These are phyloP conservation scores for Coccyzus lansbergi DNA, from an alignment of 2,797 vertebrate species.

Conservation along the genomic window DNA sequence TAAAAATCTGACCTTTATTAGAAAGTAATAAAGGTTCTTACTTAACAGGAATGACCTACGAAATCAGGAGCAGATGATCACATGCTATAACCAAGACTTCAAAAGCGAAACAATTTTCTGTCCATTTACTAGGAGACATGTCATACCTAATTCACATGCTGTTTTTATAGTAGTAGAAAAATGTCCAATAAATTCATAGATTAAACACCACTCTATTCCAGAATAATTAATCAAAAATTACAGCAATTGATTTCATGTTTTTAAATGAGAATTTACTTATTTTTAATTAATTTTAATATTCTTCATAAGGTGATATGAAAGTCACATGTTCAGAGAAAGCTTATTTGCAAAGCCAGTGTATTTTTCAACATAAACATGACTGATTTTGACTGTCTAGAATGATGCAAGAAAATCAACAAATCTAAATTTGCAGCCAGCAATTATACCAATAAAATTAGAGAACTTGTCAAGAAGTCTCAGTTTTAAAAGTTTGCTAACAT, in stretches of 20 bases:
- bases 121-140: conserved; percentile 38
- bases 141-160: conserved; percentile 59
- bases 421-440: background rate
- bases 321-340: conserved; percentile 57
- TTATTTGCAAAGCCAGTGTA: conserved; percentile 30
- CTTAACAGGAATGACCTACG: conserved; percentile 12
- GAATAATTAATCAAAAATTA: conserved; percentile 76
- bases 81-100: conserved; percentile 9
- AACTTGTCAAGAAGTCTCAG: background rate
- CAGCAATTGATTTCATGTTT: conserved; percentile 73
- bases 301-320: conserved; percentile 73
- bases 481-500: conserved; percentile 54
- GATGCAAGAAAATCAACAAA: conserved; percentile 20
- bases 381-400: conserved; percentile 20
- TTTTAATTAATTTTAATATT: conserved; percentile 76
- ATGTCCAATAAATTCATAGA: conserved; percentile 74
- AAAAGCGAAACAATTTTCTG: conserved; percentile 49
- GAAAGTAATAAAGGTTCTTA: conserved; percentile 7
- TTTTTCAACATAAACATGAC: conserved; percentile 36
- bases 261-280: conserved; percentile 71
- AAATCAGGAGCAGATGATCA: conserved; percentile 56
- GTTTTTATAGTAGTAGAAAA: conserved; percentile 71
- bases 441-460: background rate
- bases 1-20: conserved; percentile 37
- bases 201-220: conserved; percentile 70